Conservation (phyloP, 2,113 vertebrate species). For the Tetraodon nigroviridis region DNA sequence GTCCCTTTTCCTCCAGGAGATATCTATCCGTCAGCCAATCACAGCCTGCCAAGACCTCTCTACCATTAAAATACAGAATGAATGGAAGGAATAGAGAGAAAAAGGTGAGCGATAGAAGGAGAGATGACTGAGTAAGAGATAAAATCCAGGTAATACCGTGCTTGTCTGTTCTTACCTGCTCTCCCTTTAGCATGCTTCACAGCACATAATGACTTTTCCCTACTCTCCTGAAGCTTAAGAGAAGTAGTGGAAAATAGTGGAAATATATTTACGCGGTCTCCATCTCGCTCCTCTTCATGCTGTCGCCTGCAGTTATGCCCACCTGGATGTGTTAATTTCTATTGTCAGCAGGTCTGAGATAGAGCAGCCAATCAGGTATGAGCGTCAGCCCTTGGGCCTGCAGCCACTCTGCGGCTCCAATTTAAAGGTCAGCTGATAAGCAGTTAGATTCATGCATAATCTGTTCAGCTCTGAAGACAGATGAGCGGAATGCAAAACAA, state of each 20-base stretch:
- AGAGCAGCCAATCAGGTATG: conserved; percentile 64
- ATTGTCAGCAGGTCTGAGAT: conserved; percentile 73
- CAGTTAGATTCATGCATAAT: conserved; percentile 73
- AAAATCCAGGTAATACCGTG: conserved; percentile 54
- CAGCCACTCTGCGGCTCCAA: conserved; percentile 68
- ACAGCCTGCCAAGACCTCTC: conserved; percentile 38
- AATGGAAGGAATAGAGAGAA: conserved; percentile 22
- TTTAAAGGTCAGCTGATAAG: conserved; percentile 80
- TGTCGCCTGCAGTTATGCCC: conserved; percentile 60
- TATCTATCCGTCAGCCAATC: conserved; percentile 66
- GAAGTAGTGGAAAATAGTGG: conserved; percentile 56
- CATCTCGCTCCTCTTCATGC: conserved; percentile 34
- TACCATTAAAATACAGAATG: conserved; percentile 47
- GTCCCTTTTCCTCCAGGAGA: conserved; percentile 43
- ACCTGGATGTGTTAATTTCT: conserved; percentile 73
- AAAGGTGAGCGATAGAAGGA: conserved; percentile 28
- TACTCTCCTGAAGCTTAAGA: conserved; percentile 60
- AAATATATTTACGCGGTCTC: conserved; percentile 59
- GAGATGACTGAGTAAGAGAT: conserved; percentile 44
- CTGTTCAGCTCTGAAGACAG: conserved; percentile 49
- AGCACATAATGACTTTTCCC: conserved; percentile 74
- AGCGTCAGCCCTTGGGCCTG: conserved; percentile 61
- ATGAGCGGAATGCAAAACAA: conserved; percentile 29
- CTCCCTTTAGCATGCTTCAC: conserved; percentile 64
- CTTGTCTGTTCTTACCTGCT: conserved; percentile 42